Conservation (phyloP, 2,888 invertebrate genomes). For the Coelogynopora nodosa region DNA sequence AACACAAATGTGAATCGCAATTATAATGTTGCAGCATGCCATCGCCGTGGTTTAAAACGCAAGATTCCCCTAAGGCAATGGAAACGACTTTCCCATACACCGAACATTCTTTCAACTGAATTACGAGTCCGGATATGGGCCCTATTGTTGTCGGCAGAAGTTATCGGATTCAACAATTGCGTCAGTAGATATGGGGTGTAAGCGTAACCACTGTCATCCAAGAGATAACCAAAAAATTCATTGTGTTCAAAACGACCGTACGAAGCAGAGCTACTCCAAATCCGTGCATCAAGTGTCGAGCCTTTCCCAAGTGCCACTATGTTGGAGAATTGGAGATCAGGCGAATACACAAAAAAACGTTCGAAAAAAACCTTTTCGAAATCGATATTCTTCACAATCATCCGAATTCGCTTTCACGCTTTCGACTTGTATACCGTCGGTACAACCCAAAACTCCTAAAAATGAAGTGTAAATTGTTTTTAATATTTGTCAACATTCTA, state of each 20-base stretch:
- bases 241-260: slow-evolving; percentile 18
- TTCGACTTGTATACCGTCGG: not conserved
- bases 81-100: not conserved
- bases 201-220: slow-evolving; percentile 12
- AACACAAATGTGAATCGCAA: too few relatives aligned
- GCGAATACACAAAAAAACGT: not conserved
- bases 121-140: slow-evolving; percentile 6
- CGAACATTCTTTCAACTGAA: not conserved
- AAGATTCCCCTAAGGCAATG: slow-evolving; percentile 28
- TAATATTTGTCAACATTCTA: slow-evolving; percentile 12
- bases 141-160: not conserved
- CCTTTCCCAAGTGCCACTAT: slow-evolving; percentile 3
- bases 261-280: not conserved
- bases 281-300: not conserved
- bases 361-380: not conserved
- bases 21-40: too few relatives aligned
- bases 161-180: slow-evolving; percentile 16
- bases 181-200: slow-evolving; percentile 17
- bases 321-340: slow-evolving; percentile 31
- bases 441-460: slow-evolving; percentile 24
- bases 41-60: not conserved
- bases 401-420: not conserved
- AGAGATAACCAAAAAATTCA: slow-evolving; percentile 18
- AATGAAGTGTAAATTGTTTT: slow-evolving; percentile 23
- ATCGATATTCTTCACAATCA: not conserved